Percentiles rank a stretch among this genome's conserved stretches.
These are phyloP conservation scores for Thymallus thymallus DNA, from an alignment of 2,113 vertebrate species.

Conservation along the genomic window DNA sequence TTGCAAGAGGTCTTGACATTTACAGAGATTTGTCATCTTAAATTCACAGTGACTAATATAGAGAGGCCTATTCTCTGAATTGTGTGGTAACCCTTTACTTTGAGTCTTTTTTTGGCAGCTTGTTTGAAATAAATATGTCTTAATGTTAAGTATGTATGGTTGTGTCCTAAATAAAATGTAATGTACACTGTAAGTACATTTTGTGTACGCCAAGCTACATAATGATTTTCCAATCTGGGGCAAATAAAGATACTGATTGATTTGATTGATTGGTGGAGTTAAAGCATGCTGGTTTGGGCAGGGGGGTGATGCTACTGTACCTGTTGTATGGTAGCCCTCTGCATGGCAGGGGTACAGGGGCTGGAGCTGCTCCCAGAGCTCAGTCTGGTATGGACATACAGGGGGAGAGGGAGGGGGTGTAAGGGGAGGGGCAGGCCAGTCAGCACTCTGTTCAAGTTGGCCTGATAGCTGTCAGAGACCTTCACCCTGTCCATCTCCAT, in stretches of 20 bases:
- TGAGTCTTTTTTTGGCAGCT: too few species aligned
- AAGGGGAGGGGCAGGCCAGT: slow-evolving; percentile 44
- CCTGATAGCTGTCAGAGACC: slow-evolving; percentile 50
- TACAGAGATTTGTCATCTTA: background rate
- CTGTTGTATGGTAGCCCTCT: slow-evolving; percentile 77
- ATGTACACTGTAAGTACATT: too few species aligned
- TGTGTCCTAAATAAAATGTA: too few species aligned
- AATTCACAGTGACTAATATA: background rate
- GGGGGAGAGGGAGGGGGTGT: slow-evolving; percentile 18
- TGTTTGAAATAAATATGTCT: too few species aligned
- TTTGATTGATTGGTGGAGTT: background rate
- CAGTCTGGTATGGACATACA: slow-evolving; percentile 61
- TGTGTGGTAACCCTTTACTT: too few species aligned
- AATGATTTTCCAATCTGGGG: too few species aligned
- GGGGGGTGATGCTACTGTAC: slow-evolving; percentile 48
- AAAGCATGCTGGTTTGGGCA: too few species aligned
- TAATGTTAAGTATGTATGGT: too few species aligned
- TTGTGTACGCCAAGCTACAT: too few species aligned
- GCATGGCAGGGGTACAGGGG: slow-evolving; percentile 82
- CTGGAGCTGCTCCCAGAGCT: slow-evolving; percentile 85
- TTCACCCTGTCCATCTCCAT: slow-evolving; percentile 56
- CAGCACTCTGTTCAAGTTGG: slow-evolving; percentile 62
- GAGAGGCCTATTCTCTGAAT: too few species aligned
- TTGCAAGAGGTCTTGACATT: background rate
- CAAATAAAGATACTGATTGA: too few species aligned